phyloP scores from a whole-genome alignment of 2,113 vertebrate species.

The Oncorhynchus nerka region DNA sequence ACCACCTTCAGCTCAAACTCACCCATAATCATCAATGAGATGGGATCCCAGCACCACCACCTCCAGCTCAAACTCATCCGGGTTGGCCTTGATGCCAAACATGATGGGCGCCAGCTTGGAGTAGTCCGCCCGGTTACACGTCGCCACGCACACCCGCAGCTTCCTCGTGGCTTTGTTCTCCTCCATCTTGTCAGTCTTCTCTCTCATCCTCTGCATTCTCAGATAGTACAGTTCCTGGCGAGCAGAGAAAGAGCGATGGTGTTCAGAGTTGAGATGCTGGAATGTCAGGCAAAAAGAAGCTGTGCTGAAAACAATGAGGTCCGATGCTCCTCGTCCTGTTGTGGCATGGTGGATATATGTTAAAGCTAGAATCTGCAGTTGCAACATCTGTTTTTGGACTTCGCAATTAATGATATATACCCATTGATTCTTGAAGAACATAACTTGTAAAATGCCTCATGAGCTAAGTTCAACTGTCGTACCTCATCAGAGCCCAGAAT shows the following conservation, averaged over 20 bases:
- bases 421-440: no score
- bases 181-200: slow-evolving; percentile 63
- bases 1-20: slow-evolving; percentile 41
- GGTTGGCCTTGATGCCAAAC: slow-evolving; percentile 90
- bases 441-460: no score
- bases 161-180: slow-evolving; percentile 62
- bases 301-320: no score
- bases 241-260: neutral
- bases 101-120: slow-evolving; percentile 98
- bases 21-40: slow-evolving; percentile 98
- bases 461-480: no score
- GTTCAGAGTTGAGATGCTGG: no score
- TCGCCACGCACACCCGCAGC: slow-evolving; percentile 92
- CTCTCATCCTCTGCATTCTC: slow-evolving; percentile 76
- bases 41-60: slow-evolving; percentile 95
- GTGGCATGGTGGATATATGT: no score
- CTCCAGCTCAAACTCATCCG: slow-evolving; percentile 90
- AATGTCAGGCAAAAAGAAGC: no score
- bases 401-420: no score
- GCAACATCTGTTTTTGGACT: no score
- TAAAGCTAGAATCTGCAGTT: no score
- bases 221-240: slow-evolving; percentile 85
- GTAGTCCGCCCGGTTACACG: slow-evolving; percentile 97
- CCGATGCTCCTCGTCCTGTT: no score
- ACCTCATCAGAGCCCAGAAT: no score